Evolutionary conservation across 2,113 vertebrate genomes (phyloP).

Genomic region (Indicator maculatus): DNA sequence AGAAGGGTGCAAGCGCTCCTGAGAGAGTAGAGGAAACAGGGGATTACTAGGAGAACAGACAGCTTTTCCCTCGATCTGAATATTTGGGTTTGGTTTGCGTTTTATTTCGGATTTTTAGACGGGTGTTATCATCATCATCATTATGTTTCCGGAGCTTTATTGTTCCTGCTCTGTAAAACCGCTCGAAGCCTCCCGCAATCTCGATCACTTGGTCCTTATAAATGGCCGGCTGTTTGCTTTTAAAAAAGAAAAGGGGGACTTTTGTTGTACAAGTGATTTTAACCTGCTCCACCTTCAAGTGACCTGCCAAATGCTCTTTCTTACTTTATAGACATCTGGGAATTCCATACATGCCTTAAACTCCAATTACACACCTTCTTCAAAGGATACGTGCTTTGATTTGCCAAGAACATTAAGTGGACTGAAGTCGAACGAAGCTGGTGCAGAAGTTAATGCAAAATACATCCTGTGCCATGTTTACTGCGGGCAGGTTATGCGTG

Average conservation of each 20-base stretch:
- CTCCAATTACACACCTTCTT: conserved; percentile 94
- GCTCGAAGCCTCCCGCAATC: background rate
- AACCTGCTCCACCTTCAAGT: conserved; percentile 87
- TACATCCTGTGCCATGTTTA: conserved; percentile 57
- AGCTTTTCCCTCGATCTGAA: background rate
- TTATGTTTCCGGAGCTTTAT: conserved; percentile 40
- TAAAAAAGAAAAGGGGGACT: conserved; percentile 23
- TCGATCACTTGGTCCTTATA: conserved; percentile 37
- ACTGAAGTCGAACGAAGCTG: conserved; percentile 76
- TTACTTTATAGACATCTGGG: conserved; percentile 92
- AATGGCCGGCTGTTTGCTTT: conserved; percentile 48
- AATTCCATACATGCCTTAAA: conserved; percentile 92
- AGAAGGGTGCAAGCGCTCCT: background rate
- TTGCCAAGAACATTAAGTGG: conserved; percentile 80
- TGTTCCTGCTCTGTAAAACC: conserved; percentile 3
- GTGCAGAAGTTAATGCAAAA: conserved; percentile 77
- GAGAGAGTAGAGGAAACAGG: background rate
- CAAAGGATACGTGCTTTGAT: conserved; percentile 88
- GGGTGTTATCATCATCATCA: conserved; percentile 34
- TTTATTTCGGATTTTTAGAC: conserved; percentile 37
- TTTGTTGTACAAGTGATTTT: conserved; percentile 75
- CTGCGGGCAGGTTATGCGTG: conserved; percentile 30
- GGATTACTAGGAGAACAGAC: background rate
- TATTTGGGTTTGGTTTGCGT: background rate
- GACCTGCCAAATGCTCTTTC: conserved; percentile 89